A percentile compares a stretch with the other conserved stretches of the same genome.
Evolutionary conservation across 2,888 invertebrate species (phyloP).

Genomic region (Acleris sparsana): DNA sequence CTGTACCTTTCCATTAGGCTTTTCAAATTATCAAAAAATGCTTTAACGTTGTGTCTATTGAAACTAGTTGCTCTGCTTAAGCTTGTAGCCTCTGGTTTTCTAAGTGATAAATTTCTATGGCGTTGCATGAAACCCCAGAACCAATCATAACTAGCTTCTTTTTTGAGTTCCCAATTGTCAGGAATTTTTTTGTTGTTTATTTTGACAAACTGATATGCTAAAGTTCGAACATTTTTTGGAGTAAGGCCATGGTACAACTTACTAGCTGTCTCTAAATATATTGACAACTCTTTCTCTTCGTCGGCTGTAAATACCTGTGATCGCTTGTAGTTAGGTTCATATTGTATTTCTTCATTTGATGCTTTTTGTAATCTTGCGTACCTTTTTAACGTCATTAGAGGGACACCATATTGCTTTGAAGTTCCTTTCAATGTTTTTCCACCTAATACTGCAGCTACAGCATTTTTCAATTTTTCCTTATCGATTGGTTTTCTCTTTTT

Average conservation of each 20-base stretch:
- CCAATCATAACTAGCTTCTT: constrained; percentile 30
- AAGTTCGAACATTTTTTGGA: constrained; percentile 41
- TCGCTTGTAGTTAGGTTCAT: constrained; percentile 35
- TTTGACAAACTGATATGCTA: constrained; percentile 47
- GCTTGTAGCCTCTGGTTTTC: constrained; percentile 23
- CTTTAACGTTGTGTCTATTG: constrained; percentile 35
- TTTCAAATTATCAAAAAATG: constrained; percentile 37
- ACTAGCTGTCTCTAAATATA: constrained; percentile 39
- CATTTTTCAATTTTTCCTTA: too few species aligned
- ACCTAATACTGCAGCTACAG: too few species aligned
- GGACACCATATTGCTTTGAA: too few species aligned
- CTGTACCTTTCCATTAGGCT: constrained; percentile 36
- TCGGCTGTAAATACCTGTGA: constrained; percentile 38
- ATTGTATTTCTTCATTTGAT: constrained; percentile 25
- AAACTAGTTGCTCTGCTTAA: neutral
- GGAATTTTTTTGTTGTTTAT: constrained; percentile 37
- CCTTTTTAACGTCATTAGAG: constrained; percentile 21
- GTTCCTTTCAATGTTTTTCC: too few species aligned
- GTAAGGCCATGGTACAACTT: constrained; percentile 45
- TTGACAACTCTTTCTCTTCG: constrained; percentile 36
- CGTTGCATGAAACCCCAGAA: constrained; percentile 14
- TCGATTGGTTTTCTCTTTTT: constrained; percentile 15
- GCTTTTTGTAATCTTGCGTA: constrained; percentile 34
- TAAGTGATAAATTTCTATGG: constrained; percentile 12
- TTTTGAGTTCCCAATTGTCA: constrained; percentile 34